Percentiles rank a stretch among this genome's conserved stretches.
Conservation (phyloP, 2,888 invertebrate species). For the Torymus aiolomorphi region DNA sequence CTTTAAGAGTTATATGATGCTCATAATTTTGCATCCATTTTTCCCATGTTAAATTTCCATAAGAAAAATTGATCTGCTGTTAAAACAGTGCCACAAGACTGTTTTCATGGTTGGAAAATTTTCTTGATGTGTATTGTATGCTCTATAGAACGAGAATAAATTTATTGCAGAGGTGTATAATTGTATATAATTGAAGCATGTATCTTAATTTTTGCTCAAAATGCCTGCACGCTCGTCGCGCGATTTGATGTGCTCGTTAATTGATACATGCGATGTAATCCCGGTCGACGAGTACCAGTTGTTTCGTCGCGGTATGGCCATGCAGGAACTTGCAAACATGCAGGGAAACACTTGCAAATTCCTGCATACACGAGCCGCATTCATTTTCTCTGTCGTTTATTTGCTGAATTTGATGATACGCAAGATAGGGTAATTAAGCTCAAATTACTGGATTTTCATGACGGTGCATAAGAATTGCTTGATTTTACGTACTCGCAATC, state of each 20-base stretch:
- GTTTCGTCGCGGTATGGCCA: background rate
- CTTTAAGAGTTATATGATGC: too few species aligned
- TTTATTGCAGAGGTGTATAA: too few species aligned
- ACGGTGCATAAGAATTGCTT: too few species aligned
- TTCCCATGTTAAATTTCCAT: too few species aligned
- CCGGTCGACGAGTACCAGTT: constrained; percentile 11
- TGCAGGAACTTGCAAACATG: background rate
- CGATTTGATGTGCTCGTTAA: constrained; percentile 22
- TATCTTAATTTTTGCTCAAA: constrained; percentile 17
- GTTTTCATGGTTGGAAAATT: too few species aligned
- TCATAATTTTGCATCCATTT: too few species aligned
- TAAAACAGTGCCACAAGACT: too few species aligned
- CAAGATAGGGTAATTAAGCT: constrained; percentile 37
- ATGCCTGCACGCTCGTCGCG: constrained; percentile 1
- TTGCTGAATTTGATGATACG: constrained; percentile 11
- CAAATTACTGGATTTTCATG: too few species aligned
- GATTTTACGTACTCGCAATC: too few species aligned
- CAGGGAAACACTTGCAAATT: constrained; percentile 11
- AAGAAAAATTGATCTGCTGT: too few species aligned
- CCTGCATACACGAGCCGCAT: background rate
- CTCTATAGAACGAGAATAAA: too few species aligned
- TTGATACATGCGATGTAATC: constrained; percentile 20
- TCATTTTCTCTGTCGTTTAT: constrained; percentile 22
- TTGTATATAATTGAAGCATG: background rate
- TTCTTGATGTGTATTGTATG: too few species aligned